A percentile compares a stretch with the other conserved stretches of the same genome.
These are phyloP conservation scores for Nestor notabilis DNA, from an alignment of 2,113 vertebrate species.

Conservation along the genomic window DNA sequence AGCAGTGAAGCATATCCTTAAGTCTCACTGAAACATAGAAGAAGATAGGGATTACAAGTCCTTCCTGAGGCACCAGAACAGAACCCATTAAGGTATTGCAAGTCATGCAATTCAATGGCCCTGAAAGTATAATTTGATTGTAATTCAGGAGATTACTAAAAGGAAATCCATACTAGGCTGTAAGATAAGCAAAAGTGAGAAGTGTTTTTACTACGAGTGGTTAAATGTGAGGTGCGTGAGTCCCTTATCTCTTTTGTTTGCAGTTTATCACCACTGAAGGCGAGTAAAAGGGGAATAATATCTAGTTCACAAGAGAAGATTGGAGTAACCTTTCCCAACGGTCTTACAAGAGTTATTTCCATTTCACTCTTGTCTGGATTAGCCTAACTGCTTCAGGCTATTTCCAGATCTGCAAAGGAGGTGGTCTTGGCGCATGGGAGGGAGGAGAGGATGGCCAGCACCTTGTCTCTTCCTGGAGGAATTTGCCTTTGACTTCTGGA, in stretches of 20 bases:
- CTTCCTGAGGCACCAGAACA: constrained; percentile 5
- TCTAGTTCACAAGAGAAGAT: constrained; percentile 33
- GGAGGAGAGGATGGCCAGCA: not conserved
- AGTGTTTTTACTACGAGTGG: constrained; percentile 12
- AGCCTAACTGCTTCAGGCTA: not conserved
- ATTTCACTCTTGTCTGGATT: not conserved
- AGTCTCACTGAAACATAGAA: not conserved
- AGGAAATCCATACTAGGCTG: constrained; percentile 55
- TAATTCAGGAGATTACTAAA: constrained; percentile 57
- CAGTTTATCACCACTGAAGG: constrained; percentile 48
- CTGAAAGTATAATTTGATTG: constrained; percentile 55
- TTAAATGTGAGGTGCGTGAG: not conserved
- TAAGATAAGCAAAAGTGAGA: constrained; percentile 24
- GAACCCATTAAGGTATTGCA: constrained; percentile 47
- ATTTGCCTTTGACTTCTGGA: not conserved
- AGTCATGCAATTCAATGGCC: constrained; percentile 17
- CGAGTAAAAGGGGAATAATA: constrained; percentile 15
- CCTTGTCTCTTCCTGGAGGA: fast-evolving
- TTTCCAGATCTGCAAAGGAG: not conserved
- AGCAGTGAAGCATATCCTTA: not conserved
- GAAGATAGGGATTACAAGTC: not conserved
- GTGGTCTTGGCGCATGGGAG: not conserved
- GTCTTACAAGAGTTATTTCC: not conserved
- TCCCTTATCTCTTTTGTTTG: constrained; percentile 44
- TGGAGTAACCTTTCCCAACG: constrained; percentile 35